Base-by-base conservation (phyloP, 2,888 invertebrate species). In the Euphydryas editha region DNA sequence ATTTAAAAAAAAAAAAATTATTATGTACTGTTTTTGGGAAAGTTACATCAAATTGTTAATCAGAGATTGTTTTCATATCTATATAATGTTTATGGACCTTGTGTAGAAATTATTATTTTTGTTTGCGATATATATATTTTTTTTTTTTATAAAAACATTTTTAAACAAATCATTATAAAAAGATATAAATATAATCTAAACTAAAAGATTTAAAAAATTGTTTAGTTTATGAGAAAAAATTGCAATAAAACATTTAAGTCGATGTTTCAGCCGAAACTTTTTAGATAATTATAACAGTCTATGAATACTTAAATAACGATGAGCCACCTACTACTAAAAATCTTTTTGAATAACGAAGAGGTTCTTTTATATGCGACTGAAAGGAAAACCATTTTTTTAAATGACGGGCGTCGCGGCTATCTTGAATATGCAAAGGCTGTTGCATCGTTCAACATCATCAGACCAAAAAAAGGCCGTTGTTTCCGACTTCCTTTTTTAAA, bases 401-500 rank as follows among this genome's bases (percentile, higher is more conserved):
- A 88, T 86, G 85, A 86, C 84, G 84, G 77, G 78, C 54, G 54
- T 54, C 54, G 36, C 54, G 81, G 81, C 80, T 85, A 86, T 85
- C 86, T 85, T 88, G 84, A 86, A 87, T 87, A 87, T 88, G 84
- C 86, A 84, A 79, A 79, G 83, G 75, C 83, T 80, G 84, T 83
- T 83, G 85, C 86, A 84, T 83, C 87, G 86, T 88, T 88, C 87
- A 87, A 88, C 87, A 85, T 88, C 88, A 90, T 90, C 89, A 88
- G 82, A 82, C 82, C 77, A 83, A 85, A 86, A n/a, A 84, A 85
- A 83, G 77, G 81, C 78, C 77, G 69, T 59, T 69, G 72, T 70
- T 71, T 73, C 69, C 84, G 81, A 85, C 85, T 86, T 81, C 78
- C 68, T 72, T 64, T 76, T 78, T 80, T 82, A 78, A 71, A 30